Conservation (phyloP, 2,888 invertebrate genomes). For the Amphipoea lucens region DNA sequence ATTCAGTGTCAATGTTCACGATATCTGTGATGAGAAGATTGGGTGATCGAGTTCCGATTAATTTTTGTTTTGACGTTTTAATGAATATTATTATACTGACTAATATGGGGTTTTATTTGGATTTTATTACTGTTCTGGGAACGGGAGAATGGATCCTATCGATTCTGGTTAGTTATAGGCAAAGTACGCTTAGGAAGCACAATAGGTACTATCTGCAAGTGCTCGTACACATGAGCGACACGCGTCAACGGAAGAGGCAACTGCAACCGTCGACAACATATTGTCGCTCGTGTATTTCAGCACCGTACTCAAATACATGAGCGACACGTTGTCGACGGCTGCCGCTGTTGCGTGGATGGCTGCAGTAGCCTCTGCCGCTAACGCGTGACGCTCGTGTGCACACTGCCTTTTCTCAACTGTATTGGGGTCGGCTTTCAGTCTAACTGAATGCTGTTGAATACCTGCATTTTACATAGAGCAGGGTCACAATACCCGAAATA, state of each 20-base stretch:
- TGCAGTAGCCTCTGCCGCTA: background rate
- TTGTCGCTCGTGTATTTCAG: background rate
- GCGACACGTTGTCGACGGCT: background rate
- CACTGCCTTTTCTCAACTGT: background rate
- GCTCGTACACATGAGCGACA: background rate
- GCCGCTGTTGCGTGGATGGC: background rate
- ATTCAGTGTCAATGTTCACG: constrained; percentile 77
- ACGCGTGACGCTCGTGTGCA: background rate
- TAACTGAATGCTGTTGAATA: background rate
- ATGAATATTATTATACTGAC: constrained; percentile 59
- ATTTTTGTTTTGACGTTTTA: constrained; percentile 65
- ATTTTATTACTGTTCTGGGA: background rate
- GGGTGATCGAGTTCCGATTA: constrained; percentile 62
- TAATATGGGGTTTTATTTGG: constrained; percentile 19
- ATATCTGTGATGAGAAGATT: constrained; percentile 64
- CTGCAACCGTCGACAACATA: background rate
- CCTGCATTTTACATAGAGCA: background rate
- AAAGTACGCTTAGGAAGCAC: background rate
- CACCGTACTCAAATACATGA: no score
- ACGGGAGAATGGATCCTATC: background rate
- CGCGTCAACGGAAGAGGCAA: background rate
- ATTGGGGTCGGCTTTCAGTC: no score
- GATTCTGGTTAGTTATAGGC: background rate
- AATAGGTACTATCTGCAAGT: background rate
- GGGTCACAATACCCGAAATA: no score